Conservation (phyloP, 2,888 invertebrate species). For the Coleophora flavipennella region DNA sequence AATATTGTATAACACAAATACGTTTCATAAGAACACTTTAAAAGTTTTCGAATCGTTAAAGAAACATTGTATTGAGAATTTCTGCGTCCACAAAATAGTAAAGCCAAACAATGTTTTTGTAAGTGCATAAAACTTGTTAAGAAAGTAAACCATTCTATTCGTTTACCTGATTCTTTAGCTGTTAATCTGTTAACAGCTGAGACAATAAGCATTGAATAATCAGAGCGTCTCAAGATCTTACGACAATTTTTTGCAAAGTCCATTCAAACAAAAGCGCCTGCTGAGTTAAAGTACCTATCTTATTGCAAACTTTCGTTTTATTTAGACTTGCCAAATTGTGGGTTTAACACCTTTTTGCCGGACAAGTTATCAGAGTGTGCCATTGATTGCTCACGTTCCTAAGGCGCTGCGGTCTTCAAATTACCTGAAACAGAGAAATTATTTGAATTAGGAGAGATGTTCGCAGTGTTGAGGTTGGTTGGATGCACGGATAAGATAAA, state of each 20-base stretch:
- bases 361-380: constrained; percentile 8
- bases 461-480: too few relatives aligned
- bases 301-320: constrained; percentile 38
- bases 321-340: constrained; percentile 23
- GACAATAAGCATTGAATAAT: constrained; percentile 1
- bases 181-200: neutral
- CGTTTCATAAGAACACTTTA: too few relatives aligned
- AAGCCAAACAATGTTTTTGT: too few relatives aligned
- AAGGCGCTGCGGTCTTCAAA: neutral
- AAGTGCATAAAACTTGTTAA: too few relatives aligned
- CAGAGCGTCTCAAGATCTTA: constrained; percentile 8
- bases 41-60: too few relatives aligned
- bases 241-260: constrained; percentile 20
- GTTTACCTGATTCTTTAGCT: too few relatives aligned
- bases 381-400: constrained; percentile 5
- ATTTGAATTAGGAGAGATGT: neutral
- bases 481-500: too few relatives aligned
- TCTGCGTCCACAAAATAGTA: too few relatives aligned
- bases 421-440: constrained; percentile 10
- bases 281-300: constrained; percentile 33
- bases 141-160: too few relatives aligned
- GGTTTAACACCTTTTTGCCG: constrained; percentile 21
- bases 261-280: constrained; percentile 30
- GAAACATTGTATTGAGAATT: too few relatives aligned
- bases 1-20: too few relatives aligned